Percentiles rank a stretch among this genome's conserved stretches.
Conservation (phyloP, 2,113 vertebrate genomes). For the Gavia stellata region DNA sequence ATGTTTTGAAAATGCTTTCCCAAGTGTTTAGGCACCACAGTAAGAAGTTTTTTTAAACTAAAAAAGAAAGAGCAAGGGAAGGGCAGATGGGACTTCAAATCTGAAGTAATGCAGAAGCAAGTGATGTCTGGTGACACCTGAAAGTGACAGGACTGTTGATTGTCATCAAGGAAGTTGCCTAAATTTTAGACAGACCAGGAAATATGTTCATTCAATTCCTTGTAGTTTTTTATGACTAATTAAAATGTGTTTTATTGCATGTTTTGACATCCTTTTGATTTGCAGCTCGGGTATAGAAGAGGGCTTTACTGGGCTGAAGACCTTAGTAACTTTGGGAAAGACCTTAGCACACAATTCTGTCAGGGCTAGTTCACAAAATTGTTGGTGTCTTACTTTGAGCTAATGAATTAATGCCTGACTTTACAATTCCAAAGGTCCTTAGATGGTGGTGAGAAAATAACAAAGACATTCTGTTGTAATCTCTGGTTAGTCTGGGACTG, state of each 20-base stretch:
- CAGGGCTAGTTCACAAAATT: not conserved
- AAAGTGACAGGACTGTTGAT: not conserved
- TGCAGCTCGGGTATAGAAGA: not conserved
- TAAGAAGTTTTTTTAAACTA: not conserved
- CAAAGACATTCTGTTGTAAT: not conserved
- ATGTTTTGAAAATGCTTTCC: not conserved
- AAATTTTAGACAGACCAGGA: not conserved
- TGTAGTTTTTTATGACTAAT: rapidly evolving
- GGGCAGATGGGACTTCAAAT: not conserved
- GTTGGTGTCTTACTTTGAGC: not conserved
- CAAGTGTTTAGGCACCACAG: not conserved
- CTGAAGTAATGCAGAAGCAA: not conserved
- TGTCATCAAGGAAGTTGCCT: not conserved
- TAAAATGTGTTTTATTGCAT: not conserved
- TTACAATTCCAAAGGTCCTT: not conserved
- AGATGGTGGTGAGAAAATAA: not conserved
- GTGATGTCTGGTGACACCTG: not conserved
- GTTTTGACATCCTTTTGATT: not conserved
- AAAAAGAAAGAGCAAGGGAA: not conserved
- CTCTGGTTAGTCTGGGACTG: not conserved
- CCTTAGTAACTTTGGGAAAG: not conserved
- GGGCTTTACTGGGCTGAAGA: not conserved
- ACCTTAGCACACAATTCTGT: not conserved
- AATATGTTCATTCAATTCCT: not conserved
- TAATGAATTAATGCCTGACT: not conserved